Evolutionary conservation across 1,140 invertebrate genomes (phyloP).

Genomic region (Zaprionus gabonicus): DNA sequence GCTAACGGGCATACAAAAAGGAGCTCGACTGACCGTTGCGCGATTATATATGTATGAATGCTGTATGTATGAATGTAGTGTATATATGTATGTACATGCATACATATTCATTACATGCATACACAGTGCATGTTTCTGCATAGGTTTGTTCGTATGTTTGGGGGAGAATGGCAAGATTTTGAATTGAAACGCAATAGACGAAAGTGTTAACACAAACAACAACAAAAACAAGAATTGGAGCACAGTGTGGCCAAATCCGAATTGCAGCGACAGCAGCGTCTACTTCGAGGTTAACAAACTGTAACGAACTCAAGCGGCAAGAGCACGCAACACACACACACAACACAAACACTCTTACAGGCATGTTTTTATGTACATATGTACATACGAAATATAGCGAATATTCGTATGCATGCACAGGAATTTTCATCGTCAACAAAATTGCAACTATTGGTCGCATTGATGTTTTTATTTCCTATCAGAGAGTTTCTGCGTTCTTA

Average conservation of each 20-base stretch:
- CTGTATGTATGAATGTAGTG: neutral
- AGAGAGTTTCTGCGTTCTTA: slow-evolving; percentile 8
- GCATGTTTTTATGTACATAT: neutral
- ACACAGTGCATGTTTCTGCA: neutral
- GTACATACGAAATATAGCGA: neutral
- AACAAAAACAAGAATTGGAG: slow-evolving; percentile 26
- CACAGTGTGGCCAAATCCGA: slow-evolving; percentile 37
- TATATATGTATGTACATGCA: neutral
- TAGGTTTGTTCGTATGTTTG: neutral
- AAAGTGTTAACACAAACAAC: slow-evolving; percentile 52
- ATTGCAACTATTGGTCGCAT: slow-evolving; percentile 27
- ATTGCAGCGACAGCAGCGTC: slow-evolving; percentile 26
- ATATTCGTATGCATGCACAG: slow-evolving; percentile 9
- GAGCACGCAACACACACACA: slow-evolving; percentile 35
- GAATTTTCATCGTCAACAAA: slow-evolving; percentile 30
- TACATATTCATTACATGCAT: neutral
- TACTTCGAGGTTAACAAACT: slow-evolving; percentile 67
- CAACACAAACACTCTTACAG: slow-evolving; percentile 4
- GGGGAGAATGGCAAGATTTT: slow-evolving; percentile 24
- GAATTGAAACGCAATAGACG: slow-evolving; percentile 57
- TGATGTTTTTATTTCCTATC: slow-evolving; percentile 28
- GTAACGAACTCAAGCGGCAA: slow-evolving; percentile 62
- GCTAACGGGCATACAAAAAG: slow-evolving; percentile 47
- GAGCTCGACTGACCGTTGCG: slow-evolving; percentile 34
- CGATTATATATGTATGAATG: neutral